phyloP scores from a whole-genome alignment of 2,888 invertebrate genomes.

The Agrochola circellaris region DNA sequence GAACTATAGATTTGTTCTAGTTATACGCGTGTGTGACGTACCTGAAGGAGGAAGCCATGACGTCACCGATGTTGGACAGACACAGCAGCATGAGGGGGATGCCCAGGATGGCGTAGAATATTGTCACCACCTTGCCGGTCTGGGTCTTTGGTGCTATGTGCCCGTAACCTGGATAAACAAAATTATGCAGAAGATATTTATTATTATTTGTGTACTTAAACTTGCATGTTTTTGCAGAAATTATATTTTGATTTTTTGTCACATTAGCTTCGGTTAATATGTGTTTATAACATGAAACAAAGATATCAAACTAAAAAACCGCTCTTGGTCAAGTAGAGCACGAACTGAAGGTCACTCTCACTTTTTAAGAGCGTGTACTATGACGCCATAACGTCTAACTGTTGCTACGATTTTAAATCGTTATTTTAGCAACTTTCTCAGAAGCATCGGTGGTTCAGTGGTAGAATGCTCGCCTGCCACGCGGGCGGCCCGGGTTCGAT shows the following conservation, averaged over 20 bases:
- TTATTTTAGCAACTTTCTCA: fast-evolving
- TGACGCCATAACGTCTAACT: slow-evolving; percentile 25
- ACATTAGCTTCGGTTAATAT: background rate
- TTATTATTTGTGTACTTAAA: too few relatives aligned
- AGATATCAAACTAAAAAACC: background rate
- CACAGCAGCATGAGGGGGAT: slow-evolving; percentile 98
- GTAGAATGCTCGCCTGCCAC: slow-evolving; percentile 91
- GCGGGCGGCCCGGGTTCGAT: slow-evolving; percentile 91
- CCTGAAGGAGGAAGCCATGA: slow-evolving; percentile 98
- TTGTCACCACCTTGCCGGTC: slow-evolving; percentile 98
- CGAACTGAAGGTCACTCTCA: slow-evolving; percentile 25
- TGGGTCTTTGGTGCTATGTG: slow-evolving; percentile 98
- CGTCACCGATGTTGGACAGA: slow-evolving; percentile 97
- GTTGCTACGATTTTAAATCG: fast-evolving
- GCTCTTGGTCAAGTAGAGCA: slow-evolving; percentile 16
- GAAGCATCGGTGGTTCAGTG: slow-evolving; percentile 90
- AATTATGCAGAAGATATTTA: background rate
- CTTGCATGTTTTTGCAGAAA: background rate
- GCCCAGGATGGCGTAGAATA: slow-evolving; percentile 98
- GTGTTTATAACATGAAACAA: background rate
- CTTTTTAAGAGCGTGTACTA: background rate
- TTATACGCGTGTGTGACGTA: slow-evolving; percentile 29
- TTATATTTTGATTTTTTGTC: background rate
- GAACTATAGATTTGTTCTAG: background rate
- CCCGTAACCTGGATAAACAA: slow-evolving; percentile 95